Conservation (phyloP, 1,140 invertebrate genomes). For the Schlechtendalia chinensis region DNA sequence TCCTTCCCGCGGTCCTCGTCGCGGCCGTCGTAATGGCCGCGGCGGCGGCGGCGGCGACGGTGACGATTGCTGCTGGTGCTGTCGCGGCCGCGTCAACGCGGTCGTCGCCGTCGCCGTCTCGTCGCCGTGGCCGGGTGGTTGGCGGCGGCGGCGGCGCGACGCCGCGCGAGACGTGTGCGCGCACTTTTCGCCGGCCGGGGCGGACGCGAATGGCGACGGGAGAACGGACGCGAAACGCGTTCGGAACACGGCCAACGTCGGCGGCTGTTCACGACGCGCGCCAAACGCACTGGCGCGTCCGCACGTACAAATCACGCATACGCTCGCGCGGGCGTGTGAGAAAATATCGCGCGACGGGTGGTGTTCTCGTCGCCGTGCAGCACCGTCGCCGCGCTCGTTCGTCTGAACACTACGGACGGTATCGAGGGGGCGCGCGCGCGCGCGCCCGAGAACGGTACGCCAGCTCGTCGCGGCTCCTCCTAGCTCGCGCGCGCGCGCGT, state of each 20-base stretch:
- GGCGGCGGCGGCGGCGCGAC: background rate
- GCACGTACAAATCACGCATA: no score
- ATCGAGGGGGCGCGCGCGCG: background rate
- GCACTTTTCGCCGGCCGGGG: no score
- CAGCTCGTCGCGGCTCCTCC: no score
- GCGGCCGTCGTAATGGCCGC: background rate
- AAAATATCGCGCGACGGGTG: no score
- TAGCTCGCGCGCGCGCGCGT: conserved; percentile 5
- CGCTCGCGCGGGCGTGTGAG: no score
- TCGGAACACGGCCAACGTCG: background rate
- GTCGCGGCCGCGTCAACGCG: background rate
- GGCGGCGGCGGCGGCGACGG: background rate
- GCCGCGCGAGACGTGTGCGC: background rate
- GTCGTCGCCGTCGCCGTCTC: background rate
- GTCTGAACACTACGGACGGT: conserved; percentile 5
- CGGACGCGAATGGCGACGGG: no score
- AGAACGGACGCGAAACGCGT: no score
- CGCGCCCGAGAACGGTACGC: background rate
- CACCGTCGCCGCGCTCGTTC: conserved; percentile 15
- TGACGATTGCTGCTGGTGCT: background rate
- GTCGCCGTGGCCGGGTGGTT: background rate
- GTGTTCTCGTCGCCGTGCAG: background rate
- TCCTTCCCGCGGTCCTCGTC: background rate
- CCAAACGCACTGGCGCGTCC: background rate
- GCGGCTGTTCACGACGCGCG: background rate